These are phyloP conservation scores for Pegea sp. DNA, from an alignment of 23 tunicate genomes.

Conservation along the genomic window DNA sequence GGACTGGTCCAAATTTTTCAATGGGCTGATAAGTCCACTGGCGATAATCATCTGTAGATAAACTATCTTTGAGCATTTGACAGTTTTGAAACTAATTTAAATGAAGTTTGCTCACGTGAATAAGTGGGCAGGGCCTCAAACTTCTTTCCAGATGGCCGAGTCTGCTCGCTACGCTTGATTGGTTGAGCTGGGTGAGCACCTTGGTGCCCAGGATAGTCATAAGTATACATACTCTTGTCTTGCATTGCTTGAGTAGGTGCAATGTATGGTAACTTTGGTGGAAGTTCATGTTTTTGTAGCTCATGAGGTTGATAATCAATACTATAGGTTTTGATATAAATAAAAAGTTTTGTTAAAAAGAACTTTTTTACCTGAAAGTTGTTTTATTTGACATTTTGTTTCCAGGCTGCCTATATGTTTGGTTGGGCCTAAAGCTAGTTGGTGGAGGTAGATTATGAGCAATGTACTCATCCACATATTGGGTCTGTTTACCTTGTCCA, in stretches of 20 bases:
- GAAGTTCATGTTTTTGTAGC: neutral
- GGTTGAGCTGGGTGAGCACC: neutral
- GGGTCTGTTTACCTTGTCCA: slow-evolving; percentile 11
- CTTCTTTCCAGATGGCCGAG: neutral
- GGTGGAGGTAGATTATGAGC: slow-evolving; percentile 21
- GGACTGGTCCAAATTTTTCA: too few species aligned
- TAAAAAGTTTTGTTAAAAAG: too few species aligned
- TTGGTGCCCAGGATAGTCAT: neutral
- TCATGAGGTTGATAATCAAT: neutral
- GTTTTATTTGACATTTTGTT: slow-evolving; percentile 58
- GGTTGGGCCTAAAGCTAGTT: slow-evolving; percentile 44
- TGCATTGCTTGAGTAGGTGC: neutral
- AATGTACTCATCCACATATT: slow-evolving; percentile 46
- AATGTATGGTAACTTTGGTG: neutral
- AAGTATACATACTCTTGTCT: neutral
- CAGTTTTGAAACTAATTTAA: too few species aligned
- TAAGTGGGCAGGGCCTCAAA: slow-evolving; percentile 1
- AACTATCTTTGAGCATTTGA: too few species aligned
- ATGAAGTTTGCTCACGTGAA: neutral
- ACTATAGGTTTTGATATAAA: neutral
- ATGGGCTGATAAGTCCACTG: too few species aligned
- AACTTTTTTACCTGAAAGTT: slow-evolving; percentile 55
- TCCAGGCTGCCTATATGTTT: slow-evolving; percentile 27
- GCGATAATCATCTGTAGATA: too few species aligned
- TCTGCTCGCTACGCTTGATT: neutral